Percentiles rank a stretch among this genome's conserved stretches.
Conservation (phyloP, 1,140 invertebrate genomes). For the Calephelis virginiensis region DNA sequence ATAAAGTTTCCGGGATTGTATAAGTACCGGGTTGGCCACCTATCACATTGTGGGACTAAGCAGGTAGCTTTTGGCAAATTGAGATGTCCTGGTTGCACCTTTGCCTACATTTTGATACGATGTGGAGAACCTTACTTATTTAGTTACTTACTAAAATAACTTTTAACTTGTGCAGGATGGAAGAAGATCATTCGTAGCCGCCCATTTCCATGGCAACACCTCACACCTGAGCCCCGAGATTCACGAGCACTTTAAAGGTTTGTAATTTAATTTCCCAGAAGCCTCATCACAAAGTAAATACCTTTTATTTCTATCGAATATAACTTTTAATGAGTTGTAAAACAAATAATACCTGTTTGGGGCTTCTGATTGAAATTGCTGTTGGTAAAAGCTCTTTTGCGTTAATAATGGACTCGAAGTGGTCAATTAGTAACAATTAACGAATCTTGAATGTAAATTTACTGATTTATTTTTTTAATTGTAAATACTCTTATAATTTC, state of each 20-base stretch:
- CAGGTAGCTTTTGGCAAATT: too few relatives aligned
- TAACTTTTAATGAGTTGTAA: constrained; percentile 7
- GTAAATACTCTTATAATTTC: too few relatives aligned
- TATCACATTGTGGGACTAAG: too few relatives aligned
- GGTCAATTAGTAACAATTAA: too few relatives aligned
- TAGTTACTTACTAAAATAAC: too few relatives aligned
- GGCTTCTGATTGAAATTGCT: neutral
- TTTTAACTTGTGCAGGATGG: constrained; percentile 24
- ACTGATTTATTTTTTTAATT: too few relatives aligned
- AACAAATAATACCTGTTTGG: neutral
- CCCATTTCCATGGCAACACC: constrained; percentile 71
- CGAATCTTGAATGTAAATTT: too few relatives aligned
- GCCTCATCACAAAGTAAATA: constrained; percentile 3
- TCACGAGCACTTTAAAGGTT: constrained; percentile 69
- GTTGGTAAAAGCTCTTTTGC: neutral
- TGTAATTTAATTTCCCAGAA: neutral
- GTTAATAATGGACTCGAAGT: neutral
- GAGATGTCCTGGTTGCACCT: too few relatives aligned
- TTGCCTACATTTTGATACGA: too few relatives aligned
- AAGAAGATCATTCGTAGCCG: constrained; percentile 60
- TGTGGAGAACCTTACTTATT: too few relatives aligned
- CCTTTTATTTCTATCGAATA: neutral
- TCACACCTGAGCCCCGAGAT: constrained; percentile 57
- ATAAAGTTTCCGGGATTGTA: too few relatives aligned
- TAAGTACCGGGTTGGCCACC: too few relatives aligned